phyloP scores from a whole-genome alignment of 2,797 vertebrate species.

The Pteronotus mesoamericanus region DNA sequence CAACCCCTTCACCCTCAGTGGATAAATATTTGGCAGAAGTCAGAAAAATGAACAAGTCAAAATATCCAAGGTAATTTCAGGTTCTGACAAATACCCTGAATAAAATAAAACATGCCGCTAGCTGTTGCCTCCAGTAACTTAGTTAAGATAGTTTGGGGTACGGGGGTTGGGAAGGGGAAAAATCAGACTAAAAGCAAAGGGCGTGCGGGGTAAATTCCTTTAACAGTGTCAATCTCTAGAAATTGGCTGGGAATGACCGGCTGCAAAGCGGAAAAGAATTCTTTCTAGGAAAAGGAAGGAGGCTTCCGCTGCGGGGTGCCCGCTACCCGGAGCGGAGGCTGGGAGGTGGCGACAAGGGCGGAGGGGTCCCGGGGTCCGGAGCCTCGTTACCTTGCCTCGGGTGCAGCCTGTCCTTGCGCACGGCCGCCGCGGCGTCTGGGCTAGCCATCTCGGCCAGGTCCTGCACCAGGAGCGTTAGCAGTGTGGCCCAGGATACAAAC shows the following conservation, averaged over 20 bases:
- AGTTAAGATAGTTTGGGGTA: not conserved
- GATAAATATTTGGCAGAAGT: conserved; percentile 3
- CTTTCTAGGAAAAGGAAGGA: conserved; percentile 72
- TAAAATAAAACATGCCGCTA: conserved; percentile 10
- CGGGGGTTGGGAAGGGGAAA: not conserved
- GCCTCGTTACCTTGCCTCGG: conserved; percentile 89
- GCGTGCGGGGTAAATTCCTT: not conserved
- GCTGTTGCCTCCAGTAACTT: not conserved
- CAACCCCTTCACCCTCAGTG: not conserved
- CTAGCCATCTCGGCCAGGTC: conserved; percentile 84
- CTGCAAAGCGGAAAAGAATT: conserved; percentile 43
- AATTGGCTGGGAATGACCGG: conserved; percentile 27
- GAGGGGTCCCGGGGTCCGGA: not conserved
- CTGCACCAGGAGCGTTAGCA: conserved; percentile 84
- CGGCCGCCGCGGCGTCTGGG: conserved; percentile 76
- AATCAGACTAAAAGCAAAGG: not conserved
- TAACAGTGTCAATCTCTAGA: not conserved
- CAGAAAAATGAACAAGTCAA: not conserved
- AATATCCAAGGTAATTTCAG: not conserved
- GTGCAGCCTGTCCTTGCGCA: conserved; percentile 85
- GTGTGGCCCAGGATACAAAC: conserved; percentile 91
- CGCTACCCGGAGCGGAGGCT: not conserved
- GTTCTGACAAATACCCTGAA: not conserved
- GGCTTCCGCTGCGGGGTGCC: not conserved
- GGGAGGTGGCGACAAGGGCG: not conserved